Conservation (phyloP, 2,888 invertebrate genomes). For the Eristalis arbustorum region DNA sequence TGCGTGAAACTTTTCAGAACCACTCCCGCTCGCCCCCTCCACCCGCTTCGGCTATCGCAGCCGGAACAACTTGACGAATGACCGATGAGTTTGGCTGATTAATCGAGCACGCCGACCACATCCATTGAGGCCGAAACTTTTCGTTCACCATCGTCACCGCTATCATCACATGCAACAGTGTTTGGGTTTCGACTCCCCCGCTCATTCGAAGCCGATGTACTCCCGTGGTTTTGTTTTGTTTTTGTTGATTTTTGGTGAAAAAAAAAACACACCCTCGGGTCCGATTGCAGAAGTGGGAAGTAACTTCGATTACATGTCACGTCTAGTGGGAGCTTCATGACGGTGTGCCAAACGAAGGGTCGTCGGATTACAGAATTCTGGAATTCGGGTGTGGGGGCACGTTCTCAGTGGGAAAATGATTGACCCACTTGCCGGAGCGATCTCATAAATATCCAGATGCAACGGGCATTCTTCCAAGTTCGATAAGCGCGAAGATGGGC, state of each 20-base stretch:
- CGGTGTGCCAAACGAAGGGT: neutral
- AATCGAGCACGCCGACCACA: conserved; percentile 1
- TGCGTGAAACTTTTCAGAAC: conserved; percentile 8
- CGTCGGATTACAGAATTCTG: conserved; percentile 25
- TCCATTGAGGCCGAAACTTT: neutral
- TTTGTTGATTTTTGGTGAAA: neutral
- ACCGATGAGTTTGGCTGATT: neutral
- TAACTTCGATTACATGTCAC: conserved; percentile 12
- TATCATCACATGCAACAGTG: neutral
- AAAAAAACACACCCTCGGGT: neutral
- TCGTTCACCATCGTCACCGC: neutral
- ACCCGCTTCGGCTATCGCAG: neutral
- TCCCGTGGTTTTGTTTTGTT: neutral
- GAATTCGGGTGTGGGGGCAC: conserved; percentile 27
- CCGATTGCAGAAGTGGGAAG: conserved; percentile 8
- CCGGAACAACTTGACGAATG: conserved; percentile 19
- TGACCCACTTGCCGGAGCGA: neutral
- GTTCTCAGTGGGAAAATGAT: conserved; percentile 42
- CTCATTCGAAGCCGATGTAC: neutral
- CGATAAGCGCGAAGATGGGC: neutral
- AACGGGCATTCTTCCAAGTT: conserved; percentile 10
- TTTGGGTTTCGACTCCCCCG: neutral
- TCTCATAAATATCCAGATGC: conserved; percentile 39
- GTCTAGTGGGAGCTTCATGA: conserved; percentile 10
- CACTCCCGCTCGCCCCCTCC: neutral